phyloP scores from a whole-genome alignment of 2,888 invertebrate species.

The Drosophila rubida region DNA sequence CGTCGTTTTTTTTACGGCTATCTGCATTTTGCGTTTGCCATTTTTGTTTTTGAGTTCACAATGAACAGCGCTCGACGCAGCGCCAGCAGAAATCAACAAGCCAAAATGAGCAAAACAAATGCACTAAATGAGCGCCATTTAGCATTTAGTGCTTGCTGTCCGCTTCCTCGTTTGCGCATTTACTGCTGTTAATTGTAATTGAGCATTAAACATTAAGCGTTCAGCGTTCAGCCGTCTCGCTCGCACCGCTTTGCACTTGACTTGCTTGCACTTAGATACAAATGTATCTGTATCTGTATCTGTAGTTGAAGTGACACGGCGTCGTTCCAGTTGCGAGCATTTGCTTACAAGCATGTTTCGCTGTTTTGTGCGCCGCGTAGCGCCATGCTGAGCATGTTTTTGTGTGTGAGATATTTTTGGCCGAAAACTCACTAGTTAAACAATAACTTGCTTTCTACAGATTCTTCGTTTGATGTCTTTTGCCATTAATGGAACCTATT shows the following conservation, averaged over 20 bases:
- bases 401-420: constrained; percentile 9
- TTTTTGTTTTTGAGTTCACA: constrained; percentile 49
- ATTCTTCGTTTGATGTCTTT: constrained; percentile 48
- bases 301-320: constrained; percentile 52
- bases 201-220: constrained; percentile 47
- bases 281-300: constrained; percentile 34
- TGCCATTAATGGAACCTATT: constrained; percentile 52
- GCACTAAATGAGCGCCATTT: constrained; percentile 73
- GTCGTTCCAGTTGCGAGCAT: constrained; percentile 74
- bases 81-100: constrained; percentile 58
- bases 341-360: constrained; percentile 80
- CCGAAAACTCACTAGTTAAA: constrained; percentile 22
- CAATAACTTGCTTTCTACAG: constrained; percentile 28
- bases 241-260: constrained; percentile 39
- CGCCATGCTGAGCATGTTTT: constrained; percentile 60
- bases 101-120: constrained; percentile 5
- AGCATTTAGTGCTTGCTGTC: too few relatives aligned
- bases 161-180: constrained; percentile 58
- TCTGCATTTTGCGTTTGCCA: constrained; percentile 42
- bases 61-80: constrained; percentile 47
- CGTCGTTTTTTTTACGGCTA: constrained; percentile 21
- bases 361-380: constrained; percentile 56
- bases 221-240: constrained; percentile 14
- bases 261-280: constrained; percentile 46
- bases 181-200: constrained; percentile 66